Evolutionary conservation across 2,797 vertebrate species (phyloP).

Genomic region (Dermochelys coriacea): DNA sequence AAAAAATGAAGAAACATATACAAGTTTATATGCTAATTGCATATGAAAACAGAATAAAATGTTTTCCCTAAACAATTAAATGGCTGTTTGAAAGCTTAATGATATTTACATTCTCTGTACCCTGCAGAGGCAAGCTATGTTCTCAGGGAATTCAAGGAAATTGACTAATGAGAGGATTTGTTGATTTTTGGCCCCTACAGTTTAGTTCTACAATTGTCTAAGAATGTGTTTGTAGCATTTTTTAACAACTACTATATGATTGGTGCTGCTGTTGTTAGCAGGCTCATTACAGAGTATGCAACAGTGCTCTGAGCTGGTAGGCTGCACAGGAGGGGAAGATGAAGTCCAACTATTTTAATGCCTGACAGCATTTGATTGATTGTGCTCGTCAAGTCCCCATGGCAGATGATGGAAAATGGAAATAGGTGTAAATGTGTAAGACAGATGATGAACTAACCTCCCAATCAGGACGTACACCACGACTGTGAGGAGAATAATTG

Average conservation of each 20-base stretch:
- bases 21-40: slow-evolving; percentile 43
- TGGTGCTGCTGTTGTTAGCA: slow-evolving; percentile 47
- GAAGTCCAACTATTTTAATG: background rate
- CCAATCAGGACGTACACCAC: slow-evolving; percentile 94
- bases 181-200: slow-evolving; percentile 74
- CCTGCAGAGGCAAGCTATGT: slow-evolving; percentile 63
- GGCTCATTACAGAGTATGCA: slow-evolving; percentile 60
- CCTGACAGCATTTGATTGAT: background rate
- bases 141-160: slow-evolving; percentile 75
- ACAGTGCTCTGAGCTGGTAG: slow-evolving; percentile 11
- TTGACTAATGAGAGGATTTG: slow-evolving; percentile 79
- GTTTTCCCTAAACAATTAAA: slow-evolving; percentile 75
- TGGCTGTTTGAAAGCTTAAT: slow-evolving; percentile 79
- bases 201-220: slow-evolving; percentile 80
- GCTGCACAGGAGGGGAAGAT: slow-evolving; percentile 17
- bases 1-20: slow-evolving; percentile 8
- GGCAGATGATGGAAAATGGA: background rate
- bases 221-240: slow-evolving; percentile 83
- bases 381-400: background rate
- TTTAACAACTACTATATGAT: slow-evolving; percentile 76
- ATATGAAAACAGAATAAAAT: slow-evolving; percentile 63
- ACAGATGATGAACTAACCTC: slow-evolving; percentile 83
- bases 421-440: slow-evolving; percentile 19
- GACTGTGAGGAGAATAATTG: slow-evolving; percentile 94
- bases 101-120: slow-evolving; percentile 74